phyloP scores from a whole-genome alignment of 2,797 vertebrate species.

The Otolemur crassicaudatus region DNA sequence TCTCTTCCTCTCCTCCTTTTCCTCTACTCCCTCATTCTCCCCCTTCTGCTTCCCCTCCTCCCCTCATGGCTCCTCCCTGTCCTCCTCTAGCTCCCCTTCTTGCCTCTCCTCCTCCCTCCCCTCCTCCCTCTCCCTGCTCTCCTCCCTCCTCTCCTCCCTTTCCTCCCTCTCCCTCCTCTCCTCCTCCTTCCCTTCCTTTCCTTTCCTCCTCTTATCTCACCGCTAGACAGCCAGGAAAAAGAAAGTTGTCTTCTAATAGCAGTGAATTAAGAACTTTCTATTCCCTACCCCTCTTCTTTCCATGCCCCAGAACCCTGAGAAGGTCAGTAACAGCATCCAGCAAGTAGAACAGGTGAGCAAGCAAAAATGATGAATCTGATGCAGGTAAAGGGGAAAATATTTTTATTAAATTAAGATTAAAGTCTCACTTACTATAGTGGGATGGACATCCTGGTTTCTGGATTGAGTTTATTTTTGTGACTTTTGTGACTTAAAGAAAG shows the following conservation, averaged over 20 bases:
- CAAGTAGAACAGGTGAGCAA: not conserved
- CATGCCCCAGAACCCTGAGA: not conserved
- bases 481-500: slow-evolving; percentile 7
- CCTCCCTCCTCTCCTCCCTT: no score
- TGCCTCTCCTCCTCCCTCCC: no score
- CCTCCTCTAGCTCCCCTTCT: no score
- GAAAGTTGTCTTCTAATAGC: not conserved
- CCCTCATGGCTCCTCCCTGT: no score
- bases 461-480: not conserved
- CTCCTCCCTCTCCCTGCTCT: no score
- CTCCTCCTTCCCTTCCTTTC: no score
- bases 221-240: not conserved
- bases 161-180: no score
- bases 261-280: not conserved
- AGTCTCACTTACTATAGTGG: not conserved
- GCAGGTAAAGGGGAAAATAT: not conserved
- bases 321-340: not conserved
- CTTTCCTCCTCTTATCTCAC: no score
- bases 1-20: no score
- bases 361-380: not conserved
- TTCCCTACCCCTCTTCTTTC: not conserved
- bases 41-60: rapidly evolving
- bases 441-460: not conserved
- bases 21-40: rapidly evolving
- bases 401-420: not conserved